Percentiles rank a stretch among this genome's conserved stretches.
phyloP scores from a whole-genome alignment of 2,888 invertebrate species.

The Aphelenchoides bicaudatus region DNA sequence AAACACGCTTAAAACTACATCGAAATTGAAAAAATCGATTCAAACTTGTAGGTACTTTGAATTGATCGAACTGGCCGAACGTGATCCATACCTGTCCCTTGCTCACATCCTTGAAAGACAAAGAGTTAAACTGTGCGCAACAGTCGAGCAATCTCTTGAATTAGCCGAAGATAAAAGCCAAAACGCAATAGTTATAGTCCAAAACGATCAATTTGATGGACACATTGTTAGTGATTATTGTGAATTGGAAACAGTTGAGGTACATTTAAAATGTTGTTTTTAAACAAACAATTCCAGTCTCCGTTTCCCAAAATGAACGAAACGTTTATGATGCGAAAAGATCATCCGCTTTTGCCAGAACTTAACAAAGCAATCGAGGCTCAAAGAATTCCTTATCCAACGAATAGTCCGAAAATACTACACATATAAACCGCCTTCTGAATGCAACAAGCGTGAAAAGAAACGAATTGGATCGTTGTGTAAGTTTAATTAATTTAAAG shows the following conservation, averaged over 20 bases:
- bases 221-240: neutral
- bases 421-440: neutral
- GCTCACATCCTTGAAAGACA: no score
- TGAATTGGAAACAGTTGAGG: slow-evolving; percentile 1
- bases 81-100: neutral
- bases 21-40: no score
- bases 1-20: no score
- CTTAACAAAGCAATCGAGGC: neutral
- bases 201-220: slow-evolving; percentile 2
- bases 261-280: neutral
- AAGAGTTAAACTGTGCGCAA: no score
- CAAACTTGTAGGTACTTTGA: no score
- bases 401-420: neutral
- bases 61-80: neutral
- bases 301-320: neutral
- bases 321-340: slow-evolving; percentile 11
- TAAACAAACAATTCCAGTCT: neutral
- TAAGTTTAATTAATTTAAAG: neutral
- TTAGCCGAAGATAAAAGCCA: no score
- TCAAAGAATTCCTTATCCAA: neutral
- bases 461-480: slow-evolving; percentile 1
- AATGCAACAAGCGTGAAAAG: neutral
- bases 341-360: neutral
- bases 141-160: no score
- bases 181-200: neutral